A percentile compares a stretch with the other conserved stretches of the same genome.
These are phyloP conservation scores for Petrolisthes cinctipes DNA, from an alignment of 2,888 invertebrate species.

Conservation along the genomic window DNA sequence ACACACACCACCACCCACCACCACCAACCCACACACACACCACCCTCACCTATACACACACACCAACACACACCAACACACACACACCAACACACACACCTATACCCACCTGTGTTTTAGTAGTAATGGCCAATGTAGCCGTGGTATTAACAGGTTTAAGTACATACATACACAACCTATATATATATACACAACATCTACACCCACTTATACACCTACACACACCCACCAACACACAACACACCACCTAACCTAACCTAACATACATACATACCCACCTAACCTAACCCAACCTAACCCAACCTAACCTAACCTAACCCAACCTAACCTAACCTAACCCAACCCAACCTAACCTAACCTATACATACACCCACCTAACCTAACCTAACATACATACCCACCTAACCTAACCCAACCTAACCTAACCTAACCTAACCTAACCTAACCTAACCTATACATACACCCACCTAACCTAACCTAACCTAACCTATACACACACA, in stretches of 20 bases:
- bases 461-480: neutral
- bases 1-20: neutral
- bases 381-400: no score
- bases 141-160: conserved; percentile 64
- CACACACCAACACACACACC: neutral
- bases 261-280: no score
- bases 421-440: neutral
- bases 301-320: neutral
- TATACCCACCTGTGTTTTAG: conserved; percentile 47
- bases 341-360: no score
- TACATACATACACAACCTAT: neutral
- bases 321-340: neutral
- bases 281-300: neutral
- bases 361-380: no score
- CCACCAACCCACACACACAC: neutral
- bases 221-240: no score
- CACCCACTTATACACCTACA: no score
- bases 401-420: no score
- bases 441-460: neutral
- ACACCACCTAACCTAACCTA: neutral
- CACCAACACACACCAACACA: neutral
- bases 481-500: conserved; percentile 7
- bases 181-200: no score
- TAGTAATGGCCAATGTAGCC: conserved; percentile 60
- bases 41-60: neutral